Conservation (phyloP, 1,140 invertebrate genomes). For the Diorhabda elongata region DNA sequence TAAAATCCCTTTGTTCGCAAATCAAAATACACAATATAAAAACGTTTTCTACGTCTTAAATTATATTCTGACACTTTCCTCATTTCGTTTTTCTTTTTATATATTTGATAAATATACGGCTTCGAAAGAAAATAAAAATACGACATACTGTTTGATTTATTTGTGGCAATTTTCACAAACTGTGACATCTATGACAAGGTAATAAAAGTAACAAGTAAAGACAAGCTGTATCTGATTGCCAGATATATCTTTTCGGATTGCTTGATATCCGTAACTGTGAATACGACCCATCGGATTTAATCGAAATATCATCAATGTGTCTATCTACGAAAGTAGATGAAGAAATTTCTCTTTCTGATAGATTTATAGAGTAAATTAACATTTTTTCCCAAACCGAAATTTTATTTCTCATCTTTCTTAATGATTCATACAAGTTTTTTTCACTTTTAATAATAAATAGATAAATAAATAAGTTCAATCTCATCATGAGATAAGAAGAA, state of each 20-base stretch:
- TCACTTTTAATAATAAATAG: no score
- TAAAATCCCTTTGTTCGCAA: neutral
- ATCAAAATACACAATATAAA: neutral
- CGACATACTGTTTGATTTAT: neutral
- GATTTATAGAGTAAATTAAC: no score
- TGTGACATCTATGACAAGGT: conserved; percentile 2
- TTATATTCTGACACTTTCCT: neutral
- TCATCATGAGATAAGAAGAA: no score
- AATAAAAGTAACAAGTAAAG: conserved; percentile 3
- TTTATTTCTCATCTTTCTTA: no score
- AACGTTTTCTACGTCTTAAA: neutral
- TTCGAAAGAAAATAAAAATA: neutral
- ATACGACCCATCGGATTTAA: neutral
- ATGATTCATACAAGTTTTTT: no score
- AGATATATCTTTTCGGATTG: neutral
- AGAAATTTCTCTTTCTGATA: no score
- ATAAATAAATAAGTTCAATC: no score
- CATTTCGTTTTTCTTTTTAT: neutral
- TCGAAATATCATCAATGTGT: no score
- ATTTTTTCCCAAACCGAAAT: no score
- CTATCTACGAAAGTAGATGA: no score
- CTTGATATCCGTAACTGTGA: neutral
- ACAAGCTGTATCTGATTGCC: conserved; percentile 2
- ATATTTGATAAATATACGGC: neutral
- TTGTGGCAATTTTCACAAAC: neutral